Evolutionary conservation across 2,797 vertebrate species (phyloP).

Genomic region (Onychomys leucogaster): DNA sequence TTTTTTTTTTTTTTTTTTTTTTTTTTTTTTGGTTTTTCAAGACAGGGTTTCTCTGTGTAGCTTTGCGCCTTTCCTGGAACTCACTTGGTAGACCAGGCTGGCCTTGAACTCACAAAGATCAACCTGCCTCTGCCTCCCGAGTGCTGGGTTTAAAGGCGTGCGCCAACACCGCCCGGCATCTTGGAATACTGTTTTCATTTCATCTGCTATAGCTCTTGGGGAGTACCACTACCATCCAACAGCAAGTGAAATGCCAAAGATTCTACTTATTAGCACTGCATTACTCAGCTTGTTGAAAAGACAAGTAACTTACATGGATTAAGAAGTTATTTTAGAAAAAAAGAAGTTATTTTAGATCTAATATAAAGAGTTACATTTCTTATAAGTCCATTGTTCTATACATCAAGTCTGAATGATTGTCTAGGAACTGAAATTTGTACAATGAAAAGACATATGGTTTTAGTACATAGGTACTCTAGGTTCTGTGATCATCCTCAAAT

Average conservation of each 20-base stretch:
- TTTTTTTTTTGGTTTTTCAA: too few relatives aligned
- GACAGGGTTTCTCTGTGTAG: too few relatives aligned
- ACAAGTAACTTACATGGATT: not conserved
- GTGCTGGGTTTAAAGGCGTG: too few relatives aligned
- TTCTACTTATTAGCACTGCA: constrained; percentile 9
- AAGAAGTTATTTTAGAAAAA: not conserved
- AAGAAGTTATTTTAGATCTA: not conserved
- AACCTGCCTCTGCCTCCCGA: too few relatives aligned
- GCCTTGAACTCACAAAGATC: too few relatives aligned
- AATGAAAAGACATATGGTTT: not conserved
- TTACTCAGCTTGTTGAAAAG: not conserved
- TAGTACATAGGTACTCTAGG: not conserved
- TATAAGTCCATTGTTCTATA: not conserved
- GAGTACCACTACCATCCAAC: not conserved
- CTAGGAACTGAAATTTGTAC: not conserved
- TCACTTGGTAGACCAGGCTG: too few relatives aligned
- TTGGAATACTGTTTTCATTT: constrained; percentile 53
- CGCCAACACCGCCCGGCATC: too few relatives aligned
- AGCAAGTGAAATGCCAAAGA: constrained; percentile 20
- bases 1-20: too few relatives aligned
- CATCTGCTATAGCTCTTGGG: constrained; percentile 46
- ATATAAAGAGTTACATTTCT: not conserved
- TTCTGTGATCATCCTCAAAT: fast-evolving
- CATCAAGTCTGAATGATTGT: not conserved
- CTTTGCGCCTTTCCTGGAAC: too few relatives aligned